Conservation (phyloP, 2,797 vertebrate species). For the Danio choprae region DNA sequence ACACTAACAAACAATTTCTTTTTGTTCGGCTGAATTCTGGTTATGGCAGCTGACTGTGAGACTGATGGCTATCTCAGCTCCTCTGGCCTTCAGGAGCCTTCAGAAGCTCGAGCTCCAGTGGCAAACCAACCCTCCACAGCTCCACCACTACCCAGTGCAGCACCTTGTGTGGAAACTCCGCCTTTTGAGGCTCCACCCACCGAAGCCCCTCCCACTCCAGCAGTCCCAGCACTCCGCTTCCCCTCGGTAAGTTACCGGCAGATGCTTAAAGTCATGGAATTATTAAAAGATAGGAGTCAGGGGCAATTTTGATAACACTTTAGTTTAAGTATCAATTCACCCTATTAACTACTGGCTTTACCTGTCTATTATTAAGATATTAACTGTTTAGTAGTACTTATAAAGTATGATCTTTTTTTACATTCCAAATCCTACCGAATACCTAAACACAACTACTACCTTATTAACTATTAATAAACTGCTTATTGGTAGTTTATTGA, state of each 20-base stretch:
- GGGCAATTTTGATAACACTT: no score
- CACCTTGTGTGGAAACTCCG: constrained; percentile 1
- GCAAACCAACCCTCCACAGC: constrained; percentile 28
- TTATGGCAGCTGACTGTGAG: constrained; percentile 82
- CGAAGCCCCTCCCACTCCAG: constrained; percentile 57
- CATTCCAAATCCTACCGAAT: no score
- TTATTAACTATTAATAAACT: no score
- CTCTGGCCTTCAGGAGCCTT: constrained; percentile 75
- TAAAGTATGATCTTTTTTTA: no score
- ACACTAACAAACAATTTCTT: constrained; percentile 8
- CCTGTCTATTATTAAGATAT: no score
- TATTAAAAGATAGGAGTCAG: not conserved
- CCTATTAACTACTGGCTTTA: no score
- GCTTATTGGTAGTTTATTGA: no score
- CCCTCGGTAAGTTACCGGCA: constrained; percentile 79
- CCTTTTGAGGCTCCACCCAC: constrained; percentile 14
- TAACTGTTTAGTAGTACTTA: no score
- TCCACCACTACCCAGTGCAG: not conserved
- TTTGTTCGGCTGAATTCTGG: constrained; percentile 19
- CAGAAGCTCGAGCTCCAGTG: constrained; percentile 60
- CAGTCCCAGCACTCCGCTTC: constrained; percentile 76
- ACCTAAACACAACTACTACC: no score
- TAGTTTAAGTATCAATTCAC: no score
- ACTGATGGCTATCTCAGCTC: constrained; percentile 84
- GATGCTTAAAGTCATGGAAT: no score